phyloP scores from a whole-genome alignment of 2,888 invertebrate genomes.

The Aphodius sticticus region DNA sequence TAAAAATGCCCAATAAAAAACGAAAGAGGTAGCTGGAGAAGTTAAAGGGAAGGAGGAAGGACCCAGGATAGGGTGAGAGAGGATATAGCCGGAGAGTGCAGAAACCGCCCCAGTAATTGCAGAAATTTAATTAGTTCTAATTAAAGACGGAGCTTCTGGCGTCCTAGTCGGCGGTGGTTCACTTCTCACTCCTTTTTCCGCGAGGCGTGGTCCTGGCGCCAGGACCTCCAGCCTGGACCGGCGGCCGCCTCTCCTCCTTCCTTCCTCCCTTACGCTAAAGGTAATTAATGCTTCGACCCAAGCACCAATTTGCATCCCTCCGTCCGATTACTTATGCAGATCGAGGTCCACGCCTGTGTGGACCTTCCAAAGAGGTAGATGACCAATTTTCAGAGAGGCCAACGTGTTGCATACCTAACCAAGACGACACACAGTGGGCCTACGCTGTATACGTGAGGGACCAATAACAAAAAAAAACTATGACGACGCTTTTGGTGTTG shows the following conservation, averaged over 20 bases:
- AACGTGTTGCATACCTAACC: slow-evolving; percentile 44
- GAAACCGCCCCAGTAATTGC: slow-evolving; percentile 49
- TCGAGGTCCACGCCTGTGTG: slow-evolving; percentile 54
- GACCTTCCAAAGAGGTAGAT: slow-evolving; percentile 37
- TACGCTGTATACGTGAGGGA: too few species aligned
- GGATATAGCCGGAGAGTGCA: neutral
- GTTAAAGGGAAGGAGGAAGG: neutral
- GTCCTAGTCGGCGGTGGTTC: slow-evolving; percentile 36
- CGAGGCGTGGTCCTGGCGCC: slow-evolving; percentile 50
- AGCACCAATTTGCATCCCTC: slow-evolving; percentile 57
- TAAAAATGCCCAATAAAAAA: neutral
- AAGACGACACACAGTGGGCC: neutral
- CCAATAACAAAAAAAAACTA: too few species aligned
- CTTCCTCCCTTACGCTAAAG: slow-evolving; percentile 53
- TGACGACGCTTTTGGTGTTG: too few species aligned
- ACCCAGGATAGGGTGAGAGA: neutral
- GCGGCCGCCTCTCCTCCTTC: slow-evolving; percentile 42
- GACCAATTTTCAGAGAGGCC: slow-evolving; percentile 44
- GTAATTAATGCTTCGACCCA: slow-evolving; percentile 61
- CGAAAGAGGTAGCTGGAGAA: neutral
- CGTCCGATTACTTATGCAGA: slow-evolving; percentile 62
- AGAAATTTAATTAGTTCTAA: slow-evolving; percentile 60
- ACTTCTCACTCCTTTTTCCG: slow-evolving; percentile 39
- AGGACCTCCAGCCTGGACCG: slow-evolving; percentile 24
- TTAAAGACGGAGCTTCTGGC: slow-evolving; percentile 51